Evolutionary conservation across 2,888 invertebrate species (phyloP).

Genomic region (Corbicula japonica): DNA sequence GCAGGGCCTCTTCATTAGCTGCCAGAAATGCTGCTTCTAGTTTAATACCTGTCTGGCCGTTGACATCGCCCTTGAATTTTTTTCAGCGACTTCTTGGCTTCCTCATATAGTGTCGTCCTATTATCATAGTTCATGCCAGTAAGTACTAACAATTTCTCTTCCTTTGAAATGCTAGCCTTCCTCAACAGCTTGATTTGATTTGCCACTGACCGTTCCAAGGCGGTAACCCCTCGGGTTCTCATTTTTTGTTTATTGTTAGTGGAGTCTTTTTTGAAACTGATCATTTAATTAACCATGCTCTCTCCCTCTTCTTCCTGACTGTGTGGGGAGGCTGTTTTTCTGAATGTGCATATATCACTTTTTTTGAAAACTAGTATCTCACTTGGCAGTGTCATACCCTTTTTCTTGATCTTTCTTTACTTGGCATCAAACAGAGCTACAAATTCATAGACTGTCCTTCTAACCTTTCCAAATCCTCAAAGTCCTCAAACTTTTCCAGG

Average conservation of each 20-base stretch:
- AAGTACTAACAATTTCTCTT: constrained; percentile 46
- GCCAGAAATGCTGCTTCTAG: constrained; percentile 20
- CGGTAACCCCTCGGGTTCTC: too few relatives aligned
- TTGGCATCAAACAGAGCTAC: constrained; percentile 44
- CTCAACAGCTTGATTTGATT: constrained; percentile 16
- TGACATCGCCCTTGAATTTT: constrained; percentile 36
- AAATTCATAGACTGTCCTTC: constrained; percentile 53
- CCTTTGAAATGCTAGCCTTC: constrained; percentile 19
- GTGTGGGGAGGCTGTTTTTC: too few relatives aligned
- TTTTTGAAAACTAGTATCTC: constrained; percentile 18
- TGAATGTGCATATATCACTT: too few relatives aligned
- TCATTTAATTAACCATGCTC: too few relatives aligned
- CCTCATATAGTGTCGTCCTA: constrained; percentile 48
- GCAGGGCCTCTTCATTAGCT: too few relatives aligned
- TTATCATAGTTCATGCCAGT: constrained; percentile 59
- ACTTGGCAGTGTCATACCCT: constrained; percentile 27
- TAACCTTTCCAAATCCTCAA: constrained; percentile 45
- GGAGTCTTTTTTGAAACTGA: too few relatives aligned
- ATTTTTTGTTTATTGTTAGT: too few relatives aligned
- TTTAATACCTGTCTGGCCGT: neutral
- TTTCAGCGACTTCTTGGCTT: constrained; percentile 48
- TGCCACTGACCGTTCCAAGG: too few relatives aligned
- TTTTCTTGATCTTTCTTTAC: constrained; percentile 58
- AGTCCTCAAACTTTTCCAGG: too few relatives aligned
- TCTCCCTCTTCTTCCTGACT: too few relatives aligned